Percentiles rank a stretch among this genome's conserved stretches.
phyloP scores from a whole-genome alignment of 2,797 vertebrate species.

The Threskiornis aethiopicus region DNA sequence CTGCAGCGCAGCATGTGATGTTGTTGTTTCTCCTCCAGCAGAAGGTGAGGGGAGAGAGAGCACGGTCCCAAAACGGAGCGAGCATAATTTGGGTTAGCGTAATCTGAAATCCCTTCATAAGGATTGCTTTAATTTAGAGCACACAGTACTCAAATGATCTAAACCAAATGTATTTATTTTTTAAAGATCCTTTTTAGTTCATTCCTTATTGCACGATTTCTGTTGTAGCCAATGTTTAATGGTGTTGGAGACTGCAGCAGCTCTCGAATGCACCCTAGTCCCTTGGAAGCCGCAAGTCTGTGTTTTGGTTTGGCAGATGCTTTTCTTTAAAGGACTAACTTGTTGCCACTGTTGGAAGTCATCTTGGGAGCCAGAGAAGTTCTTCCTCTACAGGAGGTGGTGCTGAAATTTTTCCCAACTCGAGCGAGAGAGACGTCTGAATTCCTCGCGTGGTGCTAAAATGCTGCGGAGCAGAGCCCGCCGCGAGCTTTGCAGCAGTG shows the following conservation, averaged over 20 bases:
- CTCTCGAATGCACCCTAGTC: neutral
- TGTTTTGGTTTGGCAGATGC: neutral
- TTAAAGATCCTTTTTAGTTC: neutral
- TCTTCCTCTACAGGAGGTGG: neutral
- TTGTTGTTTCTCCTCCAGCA: conserved; percentile 35
- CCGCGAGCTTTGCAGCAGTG: neutral
- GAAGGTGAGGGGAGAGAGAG: conserved; percentile 14
- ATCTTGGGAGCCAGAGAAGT: neutral
- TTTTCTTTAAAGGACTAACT: neutral
- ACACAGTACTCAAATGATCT: neutral
- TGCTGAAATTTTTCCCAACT: neutral
- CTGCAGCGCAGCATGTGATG: conserved; percentile 6
- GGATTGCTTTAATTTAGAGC: neutral
- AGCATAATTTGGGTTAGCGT: neutral
- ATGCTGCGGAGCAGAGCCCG: accelerated
- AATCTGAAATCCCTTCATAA: neutral
- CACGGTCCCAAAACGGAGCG: neutral
- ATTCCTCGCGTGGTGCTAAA: neutral
- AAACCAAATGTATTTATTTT: neutral
- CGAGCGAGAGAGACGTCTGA: accelerated
- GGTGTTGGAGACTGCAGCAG: neutral
- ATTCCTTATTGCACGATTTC: neutral
- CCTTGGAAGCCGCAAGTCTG: neutral
- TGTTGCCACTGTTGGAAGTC: neutral
- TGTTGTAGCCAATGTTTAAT: neutral